Evolutionary conservation across 2,113 vertebrate species (phyloP).

Genomic region (Amphilophus citrinellus): DNA sequence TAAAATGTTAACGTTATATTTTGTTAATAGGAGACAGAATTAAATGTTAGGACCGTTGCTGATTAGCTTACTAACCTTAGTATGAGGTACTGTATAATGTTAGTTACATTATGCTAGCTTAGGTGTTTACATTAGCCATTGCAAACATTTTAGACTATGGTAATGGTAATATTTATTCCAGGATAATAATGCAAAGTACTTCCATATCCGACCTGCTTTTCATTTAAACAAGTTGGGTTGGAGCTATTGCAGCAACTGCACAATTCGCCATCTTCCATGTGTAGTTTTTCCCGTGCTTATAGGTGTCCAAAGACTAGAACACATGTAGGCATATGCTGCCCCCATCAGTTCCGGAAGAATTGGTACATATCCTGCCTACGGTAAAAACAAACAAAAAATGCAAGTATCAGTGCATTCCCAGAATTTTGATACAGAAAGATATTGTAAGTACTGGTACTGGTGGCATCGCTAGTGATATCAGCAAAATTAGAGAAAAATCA

Average conservation of each 20-base stretch:
- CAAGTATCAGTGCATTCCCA: background rate
- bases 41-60: background rate
- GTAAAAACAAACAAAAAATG: background rate
- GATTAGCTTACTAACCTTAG: background rate
- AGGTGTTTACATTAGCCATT: background rate
- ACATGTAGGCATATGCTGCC: background rate
- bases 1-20: background rate
- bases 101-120: background rate
- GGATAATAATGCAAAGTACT: background rate
- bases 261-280: background rate
- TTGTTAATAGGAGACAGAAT: background rate
- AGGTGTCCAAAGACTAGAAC: background rate
- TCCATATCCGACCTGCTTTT: background rate
- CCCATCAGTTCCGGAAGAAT: background rate
- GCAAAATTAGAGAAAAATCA: background rate
- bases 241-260: too few species aligned
- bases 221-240: too few species aligned
- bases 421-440: background rate
- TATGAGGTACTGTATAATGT: background rate
- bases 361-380: background rate
- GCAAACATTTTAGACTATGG: background rate
- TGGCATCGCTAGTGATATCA: background rate
- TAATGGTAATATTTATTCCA: background rate
- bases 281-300: background rate
- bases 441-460: background rate